Base-by-base conservation (phyloP, 2,797 vertebrate species). In the Gila robusta region DNA sequence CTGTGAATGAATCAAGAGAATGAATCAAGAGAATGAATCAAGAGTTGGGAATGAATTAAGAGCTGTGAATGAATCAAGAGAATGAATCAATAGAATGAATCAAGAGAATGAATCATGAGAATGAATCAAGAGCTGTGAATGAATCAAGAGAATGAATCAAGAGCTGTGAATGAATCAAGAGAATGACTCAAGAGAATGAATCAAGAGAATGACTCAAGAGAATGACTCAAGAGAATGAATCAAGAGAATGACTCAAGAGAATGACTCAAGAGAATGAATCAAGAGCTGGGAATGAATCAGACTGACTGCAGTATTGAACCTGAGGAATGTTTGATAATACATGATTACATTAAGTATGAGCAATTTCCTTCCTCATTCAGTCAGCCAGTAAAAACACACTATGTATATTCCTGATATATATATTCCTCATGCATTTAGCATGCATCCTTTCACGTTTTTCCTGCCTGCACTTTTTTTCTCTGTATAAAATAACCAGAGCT, bases 401-500 rank as follows among this genome's bases (percentile, higher is more conserved):
- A 77, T 49, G 4, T 17, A 19, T 59, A 56, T n/a, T n/a, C 10
- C 56, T 2, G 1, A 32, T 32, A 32, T 32, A 32, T 32, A 32
- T 32, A 79, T 19, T 17, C 37, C 23, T 9, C 19, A 3, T 32
- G 8, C 52, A 41, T 79, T n/a, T 1, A 17, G 12, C 54, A 41
- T 26, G 17, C 23, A 62, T 11, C 16, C 37, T 44, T 62, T 59
- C 10, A 54, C 4, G 9, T 28, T 49, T 73, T 73, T 44, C 7
- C n/a, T 47, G 6, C 9, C 4, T 32, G 8, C 44, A 19, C 28
- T 4, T 39, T 39, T 74, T 56, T 0, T 1, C 73, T 59, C 23
- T 64, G 16, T 12, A 41, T 79, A 16, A 62, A 41, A 78, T 79
- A 79, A 59, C 37, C 35, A 41, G 21, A 78, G 74, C 1, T 78